phyloP scores from a whole-genome alignment of 92 coral and sea anemone species.

The Metridium senile region DNA sequence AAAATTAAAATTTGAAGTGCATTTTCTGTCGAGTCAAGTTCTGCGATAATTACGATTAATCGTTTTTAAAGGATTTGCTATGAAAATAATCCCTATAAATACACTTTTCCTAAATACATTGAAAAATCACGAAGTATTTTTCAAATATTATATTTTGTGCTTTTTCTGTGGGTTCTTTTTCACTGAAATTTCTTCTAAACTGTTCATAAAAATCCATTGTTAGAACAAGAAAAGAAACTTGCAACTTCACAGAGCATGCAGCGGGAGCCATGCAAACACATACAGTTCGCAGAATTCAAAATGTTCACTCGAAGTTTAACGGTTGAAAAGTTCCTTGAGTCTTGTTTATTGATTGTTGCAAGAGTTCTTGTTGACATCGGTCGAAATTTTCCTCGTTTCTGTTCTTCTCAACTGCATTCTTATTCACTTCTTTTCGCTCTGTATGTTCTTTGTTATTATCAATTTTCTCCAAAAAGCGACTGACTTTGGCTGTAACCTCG shows the following conservation, averaged over 20 bases:
- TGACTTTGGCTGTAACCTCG: constrained; percentile 72
- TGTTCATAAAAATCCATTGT: background rate
- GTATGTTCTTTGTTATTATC: constrained; percentile 55
- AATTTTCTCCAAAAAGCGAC: constrained; percentile 67
- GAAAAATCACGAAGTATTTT: no score
- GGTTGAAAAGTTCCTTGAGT: constrained; percentile 8
- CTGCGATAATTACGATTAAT: no score
- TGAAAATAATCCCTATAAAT: no score
- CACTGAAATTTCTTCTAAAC: background rate
- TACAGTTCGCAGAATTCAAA: background rate
- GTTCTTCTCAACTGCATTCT: background rate
- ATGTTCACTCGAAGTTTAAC: background rate
- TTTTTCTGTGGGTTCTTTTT: no score
- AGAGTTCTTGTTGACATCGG: background rate
- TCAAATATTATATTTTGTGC: no score
- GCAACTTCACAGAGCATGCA: background rate
- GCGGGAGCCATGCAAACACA: background rate
- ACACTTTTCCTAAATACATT: no score
- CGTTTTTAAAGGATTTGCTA: no score
- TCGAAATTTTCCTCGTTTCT: constrained; percentile 2
- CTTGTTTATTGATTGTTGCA: background rate
- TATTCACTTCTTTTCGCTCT: constrained; percentile 23
- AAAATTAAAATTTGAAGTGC: no score
- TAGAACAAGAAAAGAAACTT: background rate
- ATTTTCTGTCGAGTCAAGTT: no score